Evolutionary conservation across 2,113 vertebrate genomes (phyloP).

Genomic region (Micromys minutus): DNA sequence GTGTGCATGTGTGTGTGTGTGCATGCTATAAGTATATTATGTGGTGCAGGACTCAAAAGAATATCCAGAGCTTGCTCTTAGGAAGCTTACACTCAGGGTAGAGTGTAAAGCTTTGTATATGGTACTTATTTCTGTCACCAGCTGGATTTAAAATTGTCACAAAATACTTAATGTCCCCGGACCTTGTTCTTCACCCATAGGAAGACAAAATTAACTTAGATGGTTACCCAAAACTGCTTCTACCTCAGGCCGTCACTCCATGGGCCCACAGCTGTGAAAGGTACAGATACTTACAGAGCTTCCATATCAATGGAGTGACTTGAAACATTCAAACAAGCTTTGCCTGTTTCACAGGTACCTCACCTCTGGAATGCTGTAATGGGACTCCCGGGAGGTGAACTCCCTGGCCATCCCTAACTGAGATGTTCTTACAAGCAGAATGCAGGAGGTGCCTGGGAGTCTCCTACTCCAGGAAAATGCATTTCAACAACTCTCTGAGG

Average conservation of each 20-base stretch:
- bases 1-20: too few species aligned
- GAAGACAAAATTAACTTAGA: not conserved
- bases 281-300: not conserved
- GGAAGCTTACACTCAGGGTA: not conserved
- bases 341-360: not conserved
- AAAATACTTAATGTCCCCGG: not conserved
- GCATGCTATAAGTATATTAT: too few species aligned
- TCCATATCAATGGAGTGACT: not conserved
- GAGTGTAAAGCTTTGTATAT: not conserved
- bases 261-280: not conserved
- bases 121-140: not conserved
- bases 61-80: not conserved
- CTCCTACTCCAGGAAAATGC: not conserved
- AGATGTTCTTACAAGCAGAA: not conserved
- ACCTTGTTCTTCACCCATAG: not conserved
- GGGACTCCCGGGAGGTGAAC: not conserved
- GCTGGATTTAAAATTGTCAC: not conserved
- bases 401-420: not conserved
- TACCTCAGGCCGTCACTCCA: not conserved
- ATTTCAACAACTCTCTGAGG: slow-evolving; percentile 11
- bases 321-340: not conserved
- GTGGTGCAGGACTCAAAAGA: not conserved
- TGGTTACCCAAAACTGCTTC: not conserved
- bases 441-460: not conserved
- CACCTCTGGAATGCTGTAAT: not conserved